Evolutionary conservation across 2,888 invertebrate genomes (phyloP), one percentile per base, ranked within the genome.

Genomic region (Drosophila nr. fundita): DNA sequence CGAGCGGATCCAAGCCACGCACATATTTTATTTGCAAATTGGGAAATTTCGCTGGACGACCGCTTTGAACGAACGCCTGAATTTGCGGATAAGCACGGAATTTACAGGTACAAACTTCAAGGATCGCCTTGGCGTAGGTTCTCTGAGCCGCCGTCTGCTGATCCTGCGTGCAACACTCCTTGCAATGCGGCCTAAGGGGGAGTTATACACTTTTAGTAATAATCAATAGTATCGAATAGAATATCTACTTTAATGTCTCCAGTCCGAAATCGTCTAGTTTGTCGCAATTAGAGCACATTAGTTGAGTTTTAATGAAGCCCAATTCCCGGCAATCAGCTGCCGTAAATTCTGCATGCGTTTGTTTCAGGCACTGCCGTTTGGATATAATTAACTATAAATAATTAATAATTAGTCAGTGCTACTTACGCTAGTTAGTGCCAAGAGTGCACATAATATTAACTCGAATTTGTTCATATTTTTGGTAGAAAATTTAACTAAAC

Each of bases 41-140:
- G 38, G 98, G 97, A 92, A 98, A 99, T 92, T 98, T 97, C 4
- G 95, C 95, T 10, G 98, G 98, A 85, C 96, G 94, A 80, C 98
- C 97, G 93, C 99, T 97, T 93, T 98, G 99, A 59, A 99, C 97
- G 92, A 99, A 99, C 24, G 99, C 99, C 94, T 99, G 98, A 87
- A 99, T 98, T 94, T 99, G 99, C 48, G 99, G 99, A 95, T 98
- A 99, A 10, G 98, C 97, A 69, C 98, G 98, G 94, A 99, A 98
- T 94, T 99, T 99, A 94, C 99, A 99, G 59, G 98, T 98, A 92
- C 99, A 99, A 8, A 99, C 98, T 94, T 99, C 98, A 49, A 99
- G 94, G 68, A 98, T 95, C 0, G 99, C 99, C 92, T 96, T 97
- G 0, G 98, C 97, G 92, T 98, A 99, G 68, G 96, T 96, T 94